Evolutionary conservation across 2,888 invertebrate species (phyloP), one percentile per base, ranked within the genome.

Genomic region (Drosophila glabriapex): DNA sequence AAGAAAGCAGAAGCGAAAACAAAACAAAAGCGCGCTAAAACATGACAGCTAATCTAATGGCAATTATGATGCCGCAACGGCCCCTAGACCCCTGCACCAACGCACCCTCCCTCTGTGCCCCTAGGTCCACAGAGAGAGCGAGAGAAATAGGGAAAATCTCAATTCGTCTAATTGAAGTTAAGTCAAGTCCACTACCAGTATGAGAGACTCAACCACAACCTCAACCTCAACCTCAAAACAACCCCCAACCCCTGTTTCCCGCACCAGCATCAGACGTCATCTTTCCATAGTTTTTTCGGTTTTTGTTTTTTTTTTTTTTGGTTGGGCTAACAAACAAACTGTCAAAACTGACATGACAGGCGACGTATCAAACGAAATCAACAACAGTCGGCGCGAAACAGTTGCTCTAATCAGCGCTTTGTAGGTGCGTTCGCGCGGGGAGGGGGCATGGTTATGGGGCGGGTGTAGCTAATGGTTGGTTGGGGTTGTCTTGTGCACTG

Each of bases 321-420:
- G 71, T 71, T 76, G 68, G 66, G 58, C 77, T 68, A 79, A 76
- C 84, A 79, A 85, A 85, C 82, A 74, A 83, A 82, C 77, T 92
- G 92, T 91, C 92, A 92, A 89, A 92, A 90, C 81, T 91, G 92
- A 92, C 92, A 91, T 92, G 92, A 91, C 91, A 89, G 63, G 83
- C 74, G 55, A 80, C 70, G 60, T 80, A 85, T 89, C 85, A 58
- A 85, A 88, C 76, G 73, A 85, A 83, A 79, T 76, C 73, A 80
- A 73, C 76, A 72, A 66, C 56, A 35, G 25, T 35, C 79, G 72
- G 50, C 71, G 61, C 43, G 33, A 58, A 78, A 71, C 71, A 71
- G 76, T 78, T 76, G 73, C 73, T 63, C 43, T 84, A 87, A 87
- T 90, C 90, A 85, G 88, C 73, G 79, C 58, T 83, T 80, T 80